Conservation (phyloP, 2,797 vertebrate species). For the Gadopsis bispinosus region DNA sequence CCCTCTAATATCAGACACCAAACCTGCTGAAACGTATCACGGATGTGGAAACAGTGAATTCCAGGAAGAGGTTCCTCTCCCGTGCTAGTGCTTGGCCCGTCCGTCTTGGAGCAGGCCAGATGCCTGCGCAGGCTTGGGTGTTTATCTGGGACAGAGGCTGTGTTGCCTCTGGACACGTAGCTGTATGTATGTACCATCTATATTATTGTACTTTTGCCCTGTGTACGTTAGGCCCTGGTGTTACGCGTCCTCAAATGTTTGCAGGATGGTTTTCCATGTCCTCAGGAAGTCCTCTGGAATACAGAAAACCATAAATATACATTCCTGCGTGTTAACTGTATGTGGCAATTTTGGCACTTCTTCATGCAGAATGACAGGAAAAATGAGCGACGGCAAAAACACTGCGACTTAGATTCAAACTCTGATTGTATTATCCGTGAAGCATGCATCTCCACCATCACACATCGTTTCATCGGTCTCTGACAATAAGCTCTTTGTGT, state of each 20-base stretch:
- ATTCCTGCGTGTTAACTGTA: constrained; percentile 20
- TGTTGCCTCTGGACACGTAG: constrained; percentile 37
- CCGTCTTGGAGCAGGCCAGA: constrained; percentile 44
- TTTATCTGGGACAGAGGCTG: constrained; percentile 61
- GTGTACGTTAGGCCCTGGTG: not conserved
- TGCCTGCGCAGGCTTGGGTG: constrained; percentile 30
- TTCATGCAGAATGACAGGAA: not conserved
- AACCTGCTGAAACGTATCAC: constrained; percentile 28
- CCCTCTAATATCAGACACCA: constrained; percentile 6
- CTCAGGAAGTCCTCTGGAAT: constrained; percentile 3
- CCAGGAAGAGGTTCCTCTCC: constrained; percentile 52
- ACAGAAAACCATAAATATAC: constrained; percentile 2
- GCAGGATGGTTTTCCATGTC: not conserved
- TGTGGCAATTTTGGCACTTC: constrained; percentile 14
- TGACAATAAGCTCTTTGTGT: constrained; percentile 42
- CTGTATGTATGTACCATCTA: not conserved
- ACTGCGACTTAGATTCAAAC: constrained; percentile 4
- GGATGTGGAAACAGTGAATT: constrained; percentile 49
- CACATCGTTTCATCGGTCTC: not conserved
- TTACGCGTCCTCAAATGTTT: constrained; percentile 6
- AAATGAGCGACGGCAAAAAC: not conserved
- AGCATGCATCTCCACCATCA: constrained; percentile 1
- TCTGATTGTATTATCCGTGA: not conserved
- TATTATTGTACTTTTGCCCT: not conserved
- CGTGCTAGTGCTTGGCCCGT: constrained; percentile 53